Conservation (phyloP, 2,113 vertebrate species). For the Amphiprion ocellaris region DNA sequence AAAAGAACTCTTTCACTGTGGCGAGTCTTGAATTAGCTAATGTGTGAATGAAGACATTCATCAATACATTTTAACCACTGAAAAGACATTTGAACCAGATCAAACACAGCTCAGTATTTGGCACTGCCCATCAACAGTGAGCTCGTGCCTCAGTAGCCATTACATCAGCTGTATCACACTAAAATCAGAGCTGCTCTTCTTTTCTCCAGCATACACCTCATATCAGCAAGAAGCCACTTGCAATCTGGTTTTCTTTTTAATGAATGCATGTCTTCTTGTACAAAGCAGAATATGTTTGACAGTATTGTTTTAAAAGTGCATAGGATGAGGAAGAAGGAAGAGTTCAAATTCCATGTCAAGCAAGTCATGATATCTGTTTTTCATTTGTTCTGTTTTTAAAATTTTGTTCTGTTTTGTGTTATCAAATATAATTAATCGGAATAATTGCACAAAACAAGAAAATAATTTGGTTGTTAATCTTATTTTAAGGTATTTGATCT, state of each 20-base stretch:
- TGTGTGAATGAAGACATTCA: conserved; percentile 44
- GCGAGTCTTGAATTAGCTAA: conserved; percentile 48
- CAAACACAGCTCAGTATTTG: conserved; percentile 56
- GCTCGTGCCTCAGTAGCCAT: conserved; percentile 21
- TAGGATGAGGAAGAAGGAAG: no score
- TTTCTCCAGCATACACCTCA: neutral
- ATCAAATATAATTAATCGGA: no score
- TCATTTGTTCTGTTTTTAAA: no score
- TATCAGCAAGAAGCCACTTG: neutral
- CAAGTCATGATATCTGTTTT: no score
- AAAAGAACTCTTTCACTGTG: conserved; percentile 20
- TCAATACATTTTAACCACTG: conserved; percentile 53
- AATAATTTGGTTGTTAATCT: no score
- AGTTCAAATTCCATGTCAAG: no score
- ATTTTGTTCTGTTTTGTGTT: no score
- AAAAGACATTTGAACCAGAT: conserved; percentile 63
- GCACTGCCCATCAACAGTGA: conserved; percentile 38
- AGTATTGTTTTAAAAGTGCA: no score
- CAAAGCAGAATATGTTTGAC: no score
- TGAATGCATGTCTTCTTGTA: neutral
- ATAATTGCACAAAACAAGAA: no score
- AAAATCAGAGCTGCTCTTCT: conserved; percentile 43
- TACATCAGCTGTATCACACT: conserved; percentile 35
- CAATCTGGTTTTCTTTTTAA: neutral
- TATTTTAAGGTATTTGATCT: no score